A percentile compares a stretch with the other conserved stretches of the same genome.
Conservation (phyloP, 35 echinoderm and acorn worm species). For the Chiridota heheva region DNA sequence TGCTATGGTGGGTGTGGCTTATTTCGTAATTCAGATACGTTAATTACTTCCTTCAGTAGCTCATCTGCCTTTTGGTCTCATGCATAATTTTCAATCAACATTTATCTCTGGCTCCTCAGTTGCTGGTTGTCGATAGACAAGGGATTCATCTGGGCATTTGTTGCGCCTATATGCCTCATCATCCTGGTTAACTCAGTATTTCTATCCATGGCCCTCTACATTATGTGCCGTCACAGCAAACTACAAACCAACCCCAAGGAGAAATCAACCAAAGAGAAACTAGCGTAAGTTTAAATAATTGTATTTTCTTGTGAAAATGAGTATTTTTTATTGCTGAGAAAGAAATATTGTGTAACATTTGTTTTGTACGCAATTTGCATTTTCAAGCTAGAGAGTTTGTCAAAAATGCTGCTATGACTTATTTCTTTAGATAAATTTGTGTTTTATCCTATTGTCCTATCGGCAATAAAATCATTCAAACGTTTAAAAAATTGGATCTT, state of each 20-base stretch:
- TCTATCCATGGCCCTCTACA: slow-evolving; percentile 87
- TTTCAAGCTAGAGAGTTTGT: too few species aligned
- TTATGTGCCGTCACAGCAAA: slow-evolving; percentile 93
- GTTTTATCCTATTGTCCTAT: too few species aligned
- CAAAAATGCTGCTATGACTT: too few species aligned
- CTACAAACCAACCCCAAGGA: slow-evolving; percentile 81
- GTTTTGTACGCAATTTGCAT: too few species aligned
- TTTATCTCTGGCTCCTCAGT: slow-evolving; percentile 37
- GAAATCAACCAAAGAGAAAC: slow-evolving; percentile 81
- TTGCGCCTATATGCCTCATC: slow-evolving; percentile 76
- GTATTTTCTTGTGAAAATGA: too few species aligned
- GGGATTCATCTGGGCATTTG: slow-evolving; percentile 86
- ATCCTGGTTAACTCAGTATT: slow-evolving; percentile 86
- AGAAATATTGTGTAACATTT: too few species aligned
- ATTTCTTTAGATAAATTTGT: too few species aligned
- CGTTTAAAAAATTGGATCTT: too few species aligned
- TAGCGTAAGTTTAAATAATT: slow-evolving; percentile 97
- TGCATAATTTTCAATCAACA: too few species aligned
- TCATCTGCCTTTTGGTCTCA: not conserved
- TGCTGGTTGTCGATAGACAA: slow-evolving; percentile 81
- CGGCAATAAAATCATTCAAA: too few species aligned
- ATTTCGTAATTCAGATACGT: not conserved
- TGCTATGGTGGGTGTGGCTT: too few species aligned
- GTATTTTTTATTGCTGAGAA: too few species aligned
- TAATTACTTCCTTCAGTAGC: not conserved